Evolutionary conservation across 1,140 invertebrate genomes (phyloP).

Genomic region (Bicyclus anynana): DNA sequence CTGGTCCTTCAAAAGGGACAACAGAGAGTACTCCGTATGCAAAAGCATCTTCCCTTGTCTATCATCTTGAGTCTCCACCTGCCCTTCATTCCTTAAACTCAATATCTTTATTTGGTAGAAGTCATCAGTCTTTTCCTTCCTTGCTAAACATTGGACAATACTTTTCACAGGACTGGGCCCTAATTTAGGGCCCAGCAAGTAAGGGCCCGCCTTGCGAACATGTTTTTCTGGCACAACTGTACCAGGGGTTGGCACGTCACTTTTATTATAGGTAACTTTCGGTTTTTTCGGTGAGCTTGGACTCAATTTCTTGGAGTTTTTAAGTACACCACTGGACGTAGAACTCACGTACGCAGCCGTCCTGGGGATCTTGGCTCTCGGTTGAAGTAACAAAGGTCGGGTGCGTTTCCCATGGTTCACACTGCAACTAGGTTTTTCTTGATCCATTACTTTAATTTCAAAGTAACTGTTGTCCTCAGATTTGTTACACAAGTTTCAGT

Average conservation of each 20-base stretch:
- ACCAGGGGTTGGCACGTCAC: slow-evolving; percentile 58
- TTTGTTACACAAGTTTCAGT: neutral
- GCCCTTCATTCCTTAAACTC: slow-evolving; percentile 76
- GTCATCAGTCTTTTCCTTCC: slow-evolving; percentile 85
- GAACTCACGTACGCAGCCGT: slow-evolving; percentile 50
- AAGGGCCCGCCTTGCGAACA: slow-evolving; percentile 81
- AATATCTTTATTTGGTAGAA: slow-evolving; percentile 88
- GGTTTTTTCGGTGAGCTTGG: slow-evolving; percentile 42
- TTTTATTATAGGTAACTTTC: slow-evolving; percentile 50
- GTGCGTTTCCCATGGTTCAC: slow-evolving; percentile 64
- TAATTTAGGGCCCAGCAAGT: slow-evolving; percentile 84
- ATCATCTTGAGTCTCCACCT: slow-evolving; percentile 86
- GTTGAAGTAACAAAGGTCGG: slow-evolving; percentile 66
- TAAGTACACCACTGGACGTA: slow-evolving; percentile 46
- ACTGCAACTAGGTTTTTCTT: slow-evolving; percentile 57
- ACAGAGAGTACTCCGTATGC: slow-evolving; percentile 88
- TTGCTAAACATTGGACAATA: slow-evolving; percentile 88
- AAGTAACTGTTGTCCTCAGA: neutral
- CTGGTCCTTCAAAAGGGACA: slow-evolving; percentile 84
- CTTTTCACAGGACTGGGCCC: slow-evolving; percentile 87
- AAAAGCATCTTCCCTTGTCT: slow-evolving; percentile 89
- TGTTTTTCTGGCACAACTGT: slow-evolving; percentile 68
- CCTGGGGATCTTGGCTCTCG: slow-evolving; percentile 61
- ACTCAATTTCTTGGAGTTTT: slow-evolving; percentile 49
- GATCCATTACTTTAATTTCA: slow-evolving; percentile 51